Evolutionary conservation across 2,113 vertebrate species (phyloP).

Genomic region (Pollimyrus isidori): DNA sequence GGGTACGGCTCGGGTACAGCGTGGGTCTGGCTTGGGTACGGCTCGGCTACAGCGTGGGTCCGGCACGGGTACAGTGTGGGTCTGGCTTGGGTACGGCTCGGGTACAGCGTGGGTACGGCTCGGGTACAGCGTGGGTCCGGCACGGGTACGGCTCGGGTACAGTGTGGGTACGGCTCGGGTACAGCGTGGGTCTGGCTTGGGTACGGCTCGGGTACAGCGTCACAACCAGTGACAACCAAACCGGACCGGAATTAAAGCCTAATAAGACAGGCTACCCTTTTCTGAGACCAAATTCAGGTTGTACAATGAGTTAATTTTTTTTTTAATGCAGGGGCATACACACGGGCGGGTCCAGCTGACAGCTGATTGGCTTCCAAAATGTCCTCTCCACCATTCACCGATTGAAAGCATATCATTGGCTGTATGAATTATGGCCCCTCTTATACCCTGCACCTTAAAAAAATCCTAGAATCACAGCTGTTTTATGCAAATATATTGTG

Average conservation of each 20-base stretch:
- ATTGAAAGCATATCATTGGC: neutral
- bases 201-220: neutral
- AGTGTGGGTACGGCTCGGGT: neutral
- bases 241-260: neutral
- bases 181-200: accelerated
- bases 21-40: neutral
- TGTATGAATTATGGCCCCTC: too few species aligned
- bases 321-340: neutral
- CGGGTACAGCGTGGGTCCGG: too few species aligned
- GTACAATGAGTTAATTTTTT: neutral
- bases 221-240: neutral
- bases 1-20: neutral
- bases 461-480: neutral
- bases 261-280: neutral
- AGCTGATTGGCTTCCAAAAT: neutral
- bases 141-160: too few species aligned
- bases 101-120: too few species aligned
- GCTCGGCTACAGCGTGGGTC: too few species aligned
- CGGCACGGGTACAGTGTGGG: too few species aligned
- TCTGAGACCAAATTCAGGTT: neutral
- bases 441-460: neutral
- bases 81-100: too few species aligned
- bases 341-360: neutral
- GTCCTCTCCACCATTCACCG: neutral
- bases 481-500: neutral